These are phyloP conservation scores for Maconellicoccus hirsutus DNA, from an alignment of 1,140 invertebrate genomes.

Conservation along the genomic window DNA sequence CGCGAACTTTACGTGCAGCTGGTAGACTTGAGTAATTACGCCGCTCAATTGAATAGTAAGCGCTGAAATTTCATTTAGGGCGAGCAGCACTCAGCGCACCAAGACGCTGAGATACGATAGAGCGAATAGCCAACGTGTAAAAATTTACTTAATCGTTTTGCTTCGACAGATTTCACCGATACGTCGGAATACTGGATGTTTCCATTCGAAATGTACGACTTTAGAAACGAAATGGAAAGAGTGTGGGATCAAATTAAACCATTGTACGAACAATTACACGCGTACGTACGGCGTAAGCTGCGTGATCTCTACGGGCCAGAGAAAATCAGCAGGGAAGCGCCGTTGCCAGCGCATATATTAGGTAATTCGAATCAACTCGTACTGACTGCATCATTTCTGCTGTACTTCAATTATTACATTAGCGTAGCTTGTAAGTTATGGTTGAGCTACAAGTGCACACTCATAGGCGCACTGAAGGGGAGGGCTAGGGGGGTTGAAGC, in stretches of 20 bases:
- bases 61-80: slow-evolving; percentile 27
- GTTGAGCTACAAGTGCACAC: no score
- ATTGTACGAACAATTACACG: slow-evolving; percentile 76
- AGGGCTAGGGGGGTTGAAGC: no score
- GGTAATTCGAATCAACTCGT: slow-evolving; percentile 38
- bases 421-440: no score
- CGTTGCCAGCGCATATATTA: slow-evolving; percentile 80
- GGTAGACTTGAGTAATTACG: slow-evolving; percentile 72
- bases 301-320: slow-evolving; percentile 69
- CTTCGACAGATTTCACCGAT: slow-evolving; percentile 59
- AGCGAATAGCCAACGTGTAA: no score
- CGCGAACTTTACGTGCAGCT: slow-evolving; percentile 70
- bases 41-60: slow-evolving; percentile 74
- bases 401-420: no score
- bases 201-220: slow-evolving; percentile 59
- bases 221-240: slow-evolving; percentile 62
- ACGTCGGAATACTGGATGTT: slow-evolving; percentile 73
- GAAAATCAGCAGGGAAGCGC: slow-evolving; percentile 61
- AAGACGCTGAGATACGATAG: no score
- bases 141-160: slow-evolving; percentile 24
- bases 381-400: neutral
- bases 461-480: no score
- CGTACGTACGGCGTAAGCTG: slow-evolving; percentile 74
- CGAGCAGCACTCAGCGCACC: no score
- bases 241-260: slow-evolving; percentile 74